Evolutionary conservation across 2,113 vertebrate genomes (phyloP), one percentile per base, ranked within the genome.

Genomic region (Silurus meridionalis): DNA sequence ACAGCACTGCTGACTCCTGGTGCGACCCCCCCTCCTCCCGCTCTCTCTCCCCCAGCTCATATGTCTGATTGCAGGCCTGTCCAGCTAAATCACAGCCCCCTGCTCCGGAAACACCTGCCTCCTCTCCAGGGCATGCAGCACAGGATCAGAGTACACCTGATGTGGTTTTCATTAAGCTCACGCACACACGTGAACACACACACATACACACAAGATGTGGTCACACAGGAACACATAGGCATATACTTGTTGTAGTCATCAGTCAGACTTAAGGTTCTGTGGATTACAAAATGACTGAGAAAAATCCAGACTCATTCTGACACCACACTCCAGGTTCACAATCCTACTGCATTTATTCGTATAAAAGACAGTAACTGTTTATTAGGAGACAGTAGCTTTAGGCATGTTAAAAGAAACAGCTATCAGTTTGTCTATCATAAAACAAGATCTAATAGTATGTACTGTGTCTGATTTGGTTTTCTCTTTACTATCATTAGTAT

Each of bases 51-150:
- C 85, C 88, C 87, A 82, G 88, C 88, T 89, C 91, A 89, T 89
- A 71, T 86, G 86, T 90, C 93, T 95, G 94, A 95, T 94, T 95
- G 94, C 94, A 92, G 50, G 87, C 91, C 91, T 92, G 92, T 94
- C 94, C 92, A 79, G 81, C 89, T 89, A 91, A 94, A 95, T 94
- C 94, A 93, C 90, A 87, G 89, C 83, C 80, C 74, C 61, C 8
- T 67, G 75, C 87, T 89, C 89, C 80, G 23, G 90, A 94, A 92
- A 92, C 94, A 95, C 94, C 94, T 94, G 94, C 92, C 86, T 88
- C 80, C 89, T 75, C 69, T 85, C 89, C 87, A 58, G 67, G 84
- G 71, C 66, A 52, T 84, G 77, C 58, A 11, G 86, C 92, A 86
- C 83, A 17, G 89, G 90, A 93, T 93, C 92, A 89, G 92, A 86